Conservation (phyloP, 1,140 invertebrate species). For the Batillaria attramentaria region DNA sequence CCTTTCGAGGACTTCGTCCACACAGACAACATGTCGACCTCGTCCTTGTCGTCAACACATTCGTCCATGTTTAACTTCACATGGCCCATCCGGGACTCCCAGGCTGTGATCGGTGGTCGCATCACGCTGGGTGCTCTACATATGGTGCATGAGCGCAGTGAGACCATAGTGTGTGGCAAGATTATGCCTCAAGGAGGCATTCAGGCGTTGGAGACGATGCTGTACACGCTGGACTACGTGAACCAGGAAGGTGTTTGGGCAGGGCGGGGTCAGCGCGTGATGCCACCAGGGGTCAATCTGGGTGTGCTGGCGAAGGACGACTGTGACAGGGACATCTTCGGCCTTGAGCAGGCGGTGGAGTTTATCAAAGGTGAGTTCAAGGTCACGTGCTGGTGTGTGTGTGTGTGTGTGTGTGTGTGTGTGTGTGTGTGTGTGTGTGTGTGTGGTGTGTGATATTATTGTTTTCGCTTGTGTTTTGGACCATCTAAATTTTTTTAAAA, state of each 20-base stretch:
- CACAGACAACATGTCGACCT: constrained; percentile 30
- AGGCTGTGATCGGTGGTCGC: constrained; percentile 88
- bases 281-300: constrained; percentile 81
- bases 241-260: constrained; percentile 77
- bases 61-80: constrained; percentile 62
- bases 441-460: not conserved
- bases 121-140: constrained; percentile 87
- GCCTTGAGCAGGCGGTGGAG: constrained; percentile 95
- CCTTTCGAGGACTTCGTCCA: constrained; percentile 29
- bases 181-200: constrained; percentile 95
- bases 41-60: constrained; percentile 32
- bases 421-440: constrained; percentile 18
- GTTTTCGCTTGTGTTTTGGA: not conserved
- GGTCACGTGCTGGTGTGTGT: not conserved
- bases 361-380: constrained; percentile 92
- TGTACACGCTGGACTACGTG: constrained; percentile 90
- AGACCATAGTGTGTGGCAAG: constrained; percentile 87
- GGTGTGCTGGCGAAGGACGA: constrained; percentile 94
- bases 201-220: constrained; percentile 91
- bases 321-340: constrained; percentile 97
- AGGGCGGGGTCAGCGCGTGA: constrained; percentile 62
- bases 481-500: too few relatives aligned
- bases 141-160: constrained; percentile 94
- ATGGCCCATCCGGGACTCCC: constrained; percentile 88
- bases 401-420: constrained; percentile 13